Base-by-base conservation (phyloP, 2,888 invertebrate genomes). In the Cremastobaeus sp. region DNA sequence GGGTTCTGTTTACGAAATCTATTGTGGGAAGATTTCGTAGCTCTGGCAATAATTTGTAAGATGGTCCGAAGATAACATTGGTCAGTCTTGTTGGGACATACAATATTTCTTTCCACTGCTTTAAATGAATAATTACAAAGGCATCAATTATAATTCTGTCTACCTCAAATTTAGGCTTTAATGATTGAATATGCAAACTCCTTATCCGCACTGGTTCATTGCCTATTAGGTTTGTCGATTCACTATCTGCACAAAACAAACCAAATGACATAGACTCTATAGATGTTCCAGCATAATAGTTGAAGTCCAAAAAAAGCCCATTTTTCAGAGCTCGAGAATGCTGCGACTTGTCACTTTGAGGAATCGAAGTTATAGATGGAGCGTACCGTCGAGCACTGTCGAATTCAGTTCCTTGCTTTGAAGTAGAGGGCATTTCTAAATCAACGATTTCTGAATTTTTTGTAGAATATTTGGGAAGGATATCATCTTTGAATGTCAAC, bases 31-130 rank as follows among this genome's bases (percentile, higher is more conserved):
- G n/a, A n/a, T n/a, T n/a, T n/a, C n/a, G n/a, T n/a, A n/a, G n/a
- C n/a, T n/a, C n/a, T n/a, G n/a, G n/a, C n/a, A n/a, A n/a, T n/a
- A n/a, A n/a, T n/a, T n/a, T n/a, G n/a, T n/a, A n/a, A n/a, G n/a
- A n/a, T n/a, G n/a, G n/a, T n/a, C n/a, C n/a, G n/a, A n/a, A n/a
- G n/a, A n/a, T n/a, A n/a, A n/a, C n/a, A n/a, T n/a, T n/a, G n/a
- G n/a, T n/a, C n/a, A n/a, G n/a, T n/a, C n/a, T n/a, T n/a, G 8
- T 17, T 17, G 41, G 64, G 2, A 64, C 12, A n/a, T 64, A 64
- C 17, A 64, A 43, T 1, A 64, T 25, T 4, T 14, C 18, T 3
- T 5, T 11, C 34, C 25, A 64, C 1, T 8, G 1, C 0, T 12
- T n/a, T 21, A 50, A 12, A 14, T 48, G 41, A 6, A 3, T 12